Percentiles rank a stretch among this genome's conserved stretches.
Conservation (phyloP, 2,797 vertebrate genomes). For the Myiothlypis chrysogaster region DNA sequence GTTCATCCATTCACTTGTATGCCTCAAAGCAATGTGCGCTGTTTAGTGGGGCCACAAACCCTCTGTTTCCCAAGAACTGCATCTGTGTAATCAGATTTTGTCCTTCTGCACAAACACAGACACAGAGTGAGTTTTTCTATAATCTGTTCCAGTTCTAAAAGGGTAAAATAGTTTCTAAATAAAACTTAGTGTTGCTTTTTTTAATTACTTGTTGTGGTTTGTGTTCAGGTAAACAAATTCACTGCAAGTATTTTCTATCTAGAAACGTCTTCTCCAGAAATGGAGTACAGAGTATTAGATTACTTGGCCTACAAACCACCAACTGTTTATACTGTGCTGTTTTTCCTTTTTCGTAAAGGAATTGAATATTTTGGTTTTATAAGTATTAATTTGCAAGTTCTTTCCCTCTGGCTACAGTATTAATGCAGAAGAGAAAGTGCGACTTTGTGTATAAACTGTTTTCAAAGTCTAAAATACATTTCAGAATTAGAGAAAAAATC, state of each 20-base stretch:
- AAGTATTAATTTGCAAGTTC: neutral
- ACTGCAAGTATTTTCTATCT: neutral
- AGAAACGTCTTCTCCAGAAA: neutral
- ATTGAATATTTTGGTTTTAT: neutral
- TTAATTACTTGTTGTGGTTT: neutral
- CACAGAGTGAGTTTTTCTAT: neutral
- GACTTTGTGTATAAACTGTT: neutral
- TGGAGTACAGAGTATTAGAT: neutral
- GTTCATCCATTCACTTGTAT: neutral
- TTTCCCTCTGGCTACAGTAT: neutral
- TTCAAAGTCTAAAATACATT: neutral
- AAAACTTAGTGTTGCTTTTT: neutral
- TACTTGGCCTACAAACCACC: neutral
- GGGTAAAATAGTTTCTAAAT: neutral
- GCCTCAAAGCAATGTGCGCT: fast-evolving
- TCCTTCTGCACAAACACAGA: neutral
- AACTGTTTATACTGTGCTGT: neutral
- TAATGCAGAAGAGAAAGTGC: neutral
- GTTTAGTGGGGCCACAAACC: neutral
- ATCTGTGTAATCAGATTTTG: neutral
- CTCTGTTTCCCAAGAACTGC: neutral
- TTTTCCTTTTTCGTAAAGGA: neutral
- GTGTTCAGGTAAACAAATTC: neutral
- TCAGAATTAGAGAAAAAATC: neutral
- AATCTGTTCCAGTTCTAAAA: neutral